Evolutionary conservation across 1,140 invertebrate species (phyloP), one percentile per base, ranked within the genome.

Genomic region (Phortica variegata): DNA sequence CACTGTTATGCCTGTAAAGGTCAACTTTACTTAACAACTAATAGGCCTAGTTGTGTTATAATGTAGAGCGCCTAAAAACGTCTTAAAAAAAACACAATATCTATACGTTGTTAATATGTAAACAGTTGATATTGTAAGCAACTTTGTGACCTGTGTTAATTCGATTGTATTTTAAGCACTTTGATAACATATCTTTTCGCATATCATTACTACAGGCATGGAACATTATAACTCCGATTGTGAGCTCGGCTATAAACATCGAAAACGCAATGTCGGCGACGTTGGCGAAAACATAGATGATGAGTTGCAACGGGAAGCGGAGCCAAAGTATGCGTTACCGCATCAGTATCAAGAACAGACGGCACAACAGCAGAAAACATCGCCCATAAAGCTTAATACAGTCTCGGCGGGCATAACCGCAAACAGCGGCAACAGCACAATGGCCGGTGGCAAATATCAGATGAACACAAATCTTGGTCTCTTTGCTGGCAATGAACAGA

Each of bases 161-260:
- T n/a, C n/a, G n/a, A n/a, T n/a, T n/a, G n/a, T 68, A 68, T 65
- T 69, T 65, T 69, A 68, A 68, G 60, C 69, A 69, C 69, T 69
- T 68, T 17, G 15, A 4, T 45, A 31, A 32, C 16, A 15, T 19
- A 18, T 39, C 2, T 46, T 39, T 8, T 26, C 2, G 13, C 3
- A 17, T 9, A 19, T 10, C 31, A 3, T 23, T 36, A 12, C 17
- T 65, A 1, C 58, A 84, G 82, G 80, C 70, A 75, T 81, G 47
- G 82, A 83, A 43, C 77, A 81, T 16, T 84, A 84, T 52, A 77
- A 81, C 31, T 83, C 83, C 1, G 83, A 82, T 38, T 80, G 78
- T 33, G 82, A 84, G 56, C 62, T 63, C 10, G 62, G 68, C 1
- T 66, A 66, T 57, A n/a, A 82, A 80, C 13, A 82, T 80, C 61